Percentiles rank a stretch among this genome's conserved stretches.
These are phyloP conservation scores for Halcyon senegalensis DNA, from an alignment of 2,113 vertebrate genomes.

Conservation along the genomic window DNA sequence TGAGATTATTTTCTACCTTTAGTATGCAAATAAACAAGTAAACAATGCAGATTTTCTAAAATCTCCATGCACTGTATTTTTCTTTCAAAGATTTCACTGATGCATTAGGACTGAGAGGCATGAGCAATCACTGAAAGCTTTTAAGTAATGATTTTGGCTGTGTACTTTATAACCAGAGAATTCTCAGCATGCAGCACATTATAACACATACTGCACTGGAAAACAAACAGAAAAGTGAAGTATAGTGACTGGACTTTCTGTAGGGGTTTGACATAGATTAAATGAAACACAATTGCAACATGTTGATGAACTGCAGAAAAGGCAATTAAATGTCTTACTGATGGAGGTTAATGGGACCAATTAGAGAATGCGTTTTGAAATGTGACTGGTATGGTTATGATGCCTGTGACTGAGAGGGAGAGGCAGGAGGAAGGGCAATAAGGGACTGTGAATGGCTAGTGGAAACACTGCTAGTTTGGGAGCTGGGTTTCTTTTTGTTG, in stretches of 20 bases:
- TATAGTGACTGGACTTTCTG: neutral
- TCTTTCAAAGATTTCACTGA: constrained; percentile 16
- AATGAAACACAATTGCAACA: constrained; percentile 21
- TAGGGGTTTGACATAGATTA: constrained; percentile 29
- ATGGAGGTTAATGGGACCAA: constrained; percentile 33
- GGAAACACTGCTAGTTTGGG: neutral
- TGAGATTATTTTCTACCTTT: constrained; percentile 45
- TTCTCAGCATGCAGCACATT: constrained; percentile 26
- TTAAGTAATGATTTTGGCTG: constrained; percentile 3
- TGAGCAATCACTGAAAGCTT: constrained; percentile 20
- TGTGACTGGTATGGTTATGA: neutral
- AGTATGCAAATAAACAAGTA: neutral
- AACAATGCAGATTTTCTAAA: constrained; percentile 27
- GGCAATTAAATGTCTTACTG: constrained; percentile 50
- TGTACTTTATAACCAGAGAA: constrained; percentile 25
- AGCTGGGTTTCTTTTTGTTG: rapidly evolving
- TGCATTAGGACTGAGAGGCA: constrained; percentile 9
- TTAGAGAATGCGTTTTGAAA: constrained; percentile 42
- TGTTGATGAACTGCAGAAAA: constrained; percentile 36
- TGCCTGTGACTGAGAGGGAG: neutral
- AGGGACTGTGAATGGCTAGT: neutral
- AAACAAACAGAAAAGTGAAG: constrained; percentile 48
- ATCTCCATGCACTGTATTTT: constrained; percentile 22
- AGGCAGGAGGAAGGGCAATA: neutral
- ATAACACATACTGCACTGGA: neutral